Conservation (phyloP, 2,888 invertebrate species). For the Hermaeophaga mercurialis region DNA sequence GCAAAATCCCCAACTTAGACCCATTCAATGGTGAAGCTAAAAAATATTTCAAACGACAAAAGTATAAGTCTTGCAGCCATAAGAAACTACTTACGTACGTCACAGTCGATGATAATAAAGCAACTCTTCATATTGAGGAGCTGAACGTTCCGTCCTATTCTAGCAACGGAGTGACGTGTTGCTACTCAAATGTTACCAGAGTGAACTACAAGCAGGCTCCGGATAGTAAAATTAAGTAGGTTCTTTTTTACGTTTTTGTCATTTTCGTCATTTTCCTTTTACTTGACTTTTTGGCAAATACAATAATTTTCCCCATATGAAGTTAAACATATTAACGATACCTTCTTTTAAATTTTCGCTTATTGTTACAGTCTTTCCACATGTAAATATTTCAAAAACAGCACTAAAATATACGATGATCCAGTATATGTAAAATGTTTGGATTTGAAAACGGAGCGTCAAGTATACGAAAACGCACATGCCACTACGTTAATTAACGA, state of each 20-base stretch:
- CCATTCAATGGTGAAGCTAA: slow-evolving; percentile 63
- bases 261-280: no score
- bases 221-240: slow-evolving; percentile 47
- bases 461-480: slow-evolving; percentile 63
- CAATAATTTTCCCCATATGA: no score
- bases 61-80: slow-evolving; percentile 62
- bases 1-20: slow-evolving; percentile 67
- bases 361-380: slow-evolving; percentile 54
- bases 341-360: background rate
- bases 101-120: slow-evolving; percentile 47
- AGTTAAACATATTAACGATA: no score
- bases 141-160: slow-evolving; percentile 47
- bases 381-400: slow-evolving; percentile 59
- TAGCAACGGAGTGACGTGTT: slow-evolving; percentile 44
- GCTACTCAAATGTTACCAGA: slow-evolving; percentile 48
- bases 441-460: slow-evolving; percentile 38
- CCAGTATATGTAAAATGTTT: slow-evolving; percentile 62
- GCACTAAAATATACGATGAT: slow-evolving; percentile 56
- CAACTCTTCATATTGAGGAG: slow-evolving; percentile 50
- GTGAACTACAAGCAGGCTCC: slow-evolving; percentile 39
- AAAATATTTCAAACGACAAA: slow-evolving; percentile 60
- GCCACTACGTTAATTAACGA: slow-evolving; percentile 53
- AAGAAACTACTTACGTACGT: slow-evolving; percentile 52
- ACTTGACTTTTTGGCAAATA: no score
- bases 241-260: no score